phyloP scores from a whole-genome alignment of 2,113 vertebrate genomes.

The Salminus brasiliensis region DNA sequence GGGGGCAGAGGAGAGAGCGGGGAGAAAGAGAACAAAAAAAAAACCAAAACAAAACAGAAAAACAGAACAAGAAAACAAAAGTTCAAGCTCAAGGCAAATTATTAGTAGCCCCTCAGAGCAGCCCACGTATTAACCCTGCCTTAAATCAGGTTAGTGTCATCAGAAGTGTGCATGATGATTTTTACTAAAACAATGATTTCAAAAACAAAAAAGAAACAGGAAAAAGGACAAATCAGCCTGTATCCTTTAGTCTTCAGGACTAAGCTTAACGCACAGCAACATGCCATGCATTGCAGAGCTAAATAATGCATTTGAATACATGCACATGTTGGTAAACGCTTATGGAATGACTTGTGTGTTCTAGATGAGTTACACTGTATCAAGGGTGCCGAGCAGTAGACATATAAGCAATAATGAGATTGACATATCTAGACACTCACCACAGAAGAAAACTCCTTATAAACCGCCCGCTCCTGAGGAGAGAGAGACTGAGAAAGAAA shows the following conservation, averaged over 20 bases:
- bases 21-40: background rate
- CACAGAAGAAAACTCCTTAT: constrained; percentile 75
- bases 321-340: background rate
- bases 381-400: background rate
- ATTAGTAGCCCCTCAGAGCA: constrained; percentile 50
- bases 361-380: background rate
- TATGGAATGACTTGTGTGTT: background rate
- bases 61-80: constrained; percentile 25
- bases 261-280: background rate
- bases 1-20: background rate
- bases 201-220: background rate
- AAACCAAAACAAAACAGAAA: constrained; percentile 12
- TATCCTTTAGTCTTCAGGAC: too few relatives aligned
- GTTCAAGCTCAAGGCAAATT: constrained; percentile 53
- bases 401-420: background rate
- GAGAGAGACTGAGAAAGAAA: constrained; percentile 71
- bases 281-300: constrained; percentile 27
- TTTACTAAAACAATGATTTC: background rate
- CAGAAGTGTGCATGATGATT: background rate
- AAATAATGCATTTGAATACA: background rate
- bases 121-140: constrained; percentile 7
- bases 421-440: constrained; percentile 65
- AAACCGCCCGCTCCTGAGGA: constrained; percentile 75
- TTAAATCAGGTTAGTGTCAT: constrained; percentile 40
- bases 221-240: background rate